These are phyloP conservation scores for Dromococcyx pavoninus DNA, from an alignment of 2,797 vertebrate species.

Conservation along the genomic window DNA sequence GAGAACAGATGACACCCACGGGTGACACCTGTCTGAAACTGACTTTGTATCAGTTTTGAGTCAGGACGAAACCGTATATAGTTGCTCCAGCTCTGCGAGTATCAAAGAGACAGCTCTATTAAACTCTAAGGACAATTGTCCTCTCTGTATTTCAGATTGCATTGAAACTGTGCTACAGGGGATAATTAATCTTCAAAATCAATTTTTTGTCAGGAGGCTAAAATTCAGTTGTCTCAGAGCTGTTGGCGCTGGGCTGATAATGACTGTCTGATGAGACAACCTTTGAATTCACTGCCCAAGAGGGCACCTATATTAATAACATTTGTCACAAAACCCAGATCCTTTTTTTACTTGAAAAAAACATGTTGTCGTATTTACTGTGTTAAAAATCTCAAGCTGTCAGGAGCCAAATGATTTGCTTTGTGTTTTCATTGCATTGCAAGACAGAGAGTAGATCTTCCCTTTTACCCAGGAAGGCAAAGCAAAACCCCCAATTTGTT, in stretches of 20 bases:
- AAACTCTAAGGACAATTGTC: slow-evolving; percentile 30
- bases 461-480: neutral
- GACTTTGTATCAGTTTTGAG: neutral
- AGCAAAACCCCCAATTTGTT: neutral
- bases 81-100: neutral
- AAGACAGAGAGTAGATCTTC: neutral
- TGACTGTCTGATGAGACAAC: slow-evolving; percentile 21
- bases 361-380: slow-evolving; percentile 1
- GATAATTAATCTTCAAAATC: slow-evolving; percentile 61
- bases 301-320: slow-evolving; percentile 18
- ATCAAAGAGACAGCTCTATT: slow-evolving; percentile 10
- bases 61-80: neutral
- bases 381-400: neutral
- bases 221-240: slow-evolving; percentile 48
- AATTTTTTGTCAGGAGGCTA: slow-evolving; percentile 52
- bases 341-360: slow-evolving; percentile 20
- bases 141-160: slow-evolving; percentile 16
- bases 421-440: neutral
- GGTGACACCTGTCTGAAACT: neutral
- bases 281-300: neutral
- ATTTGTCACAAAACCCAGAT: neutral
- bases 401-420: neutral
- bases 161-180: slow-evolving; percentile 29
- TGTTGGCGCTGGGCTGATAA: slow-evolving; percentile 11
- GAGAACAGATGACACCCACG: neutral